These are phyloP conservation scores for Chiloscyllium plagiosum DNA, from an alignment of 2,113 vertebrate species.

Conservation along the genomic window DNA sequence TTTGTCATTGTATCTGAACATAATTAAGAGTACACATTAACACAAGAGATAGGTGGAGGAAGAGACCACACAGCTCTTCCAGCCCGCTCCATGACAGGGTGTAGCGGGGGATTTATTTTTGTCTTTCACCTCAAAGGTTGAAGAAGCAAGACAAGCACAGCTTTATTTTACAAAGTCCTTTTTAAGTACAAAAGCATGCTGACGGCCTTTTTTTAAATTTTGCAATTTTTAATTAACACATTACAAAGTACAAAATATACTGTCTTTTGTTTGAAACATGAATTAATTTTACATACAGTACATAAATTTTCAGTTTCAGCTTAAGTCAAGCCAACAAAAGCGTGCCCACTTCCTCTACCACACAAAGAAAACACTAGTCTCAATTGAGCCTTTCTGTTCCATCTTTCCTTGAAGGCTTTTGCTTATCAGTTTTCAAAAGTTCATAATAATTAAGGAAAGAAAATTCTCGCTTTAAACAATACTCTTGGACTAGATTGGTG, in stretches of 20 bases:
- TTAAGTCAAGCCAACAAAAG: conserved; percentile 39
- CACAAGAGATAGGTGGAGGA: background rate
- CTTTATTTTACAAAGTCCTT: conserved; percentile 47
- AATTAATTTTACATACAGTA: conserved; percentile 54
- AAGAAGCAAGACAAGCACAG: conserved; percentile 45
- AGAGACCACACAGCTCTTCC: too few relatives aligned
- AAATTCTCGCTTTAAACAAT: conserved; percentile 9
- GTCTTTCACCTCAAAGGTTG: background rate
- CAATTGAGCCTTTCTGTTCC: conserved; percentile 35
- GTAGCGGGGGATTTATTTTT: background rate
- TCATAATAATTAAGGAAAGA: conserved; percentile 28
- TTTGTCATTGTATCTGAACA: background rate
- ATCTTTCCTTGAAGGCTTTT: conserved; percentile 10
- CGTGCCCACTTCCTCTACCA: conserved; percentile 39
- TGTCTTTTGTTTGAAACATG: conserved; percentile 58
- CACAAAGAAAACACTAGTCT: conserved; percentile 41
- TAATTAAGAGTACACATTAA: background rate
- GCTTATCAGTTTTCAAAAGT: conserved; percentile 15
- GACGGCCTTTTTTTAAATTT: conserved; percentile 36
- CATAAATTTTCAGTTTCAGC: conserved; percentile 53
- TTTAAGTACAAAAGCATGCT: conserved; percentile 49
- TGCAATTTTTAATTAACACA: conserved; percentile 59
- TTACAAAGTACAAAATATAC: conserved; percentile 74
- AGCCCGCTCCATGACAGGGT: background rate
- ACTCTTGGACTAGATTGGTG: conserved; percentile 24